Percentiles rank a stretch among this genome's conserved stretches.
phyloP scores from a whole-genome alignment of 1,140 invertebrate genomes.

The Triops cancriformis region DNA sequence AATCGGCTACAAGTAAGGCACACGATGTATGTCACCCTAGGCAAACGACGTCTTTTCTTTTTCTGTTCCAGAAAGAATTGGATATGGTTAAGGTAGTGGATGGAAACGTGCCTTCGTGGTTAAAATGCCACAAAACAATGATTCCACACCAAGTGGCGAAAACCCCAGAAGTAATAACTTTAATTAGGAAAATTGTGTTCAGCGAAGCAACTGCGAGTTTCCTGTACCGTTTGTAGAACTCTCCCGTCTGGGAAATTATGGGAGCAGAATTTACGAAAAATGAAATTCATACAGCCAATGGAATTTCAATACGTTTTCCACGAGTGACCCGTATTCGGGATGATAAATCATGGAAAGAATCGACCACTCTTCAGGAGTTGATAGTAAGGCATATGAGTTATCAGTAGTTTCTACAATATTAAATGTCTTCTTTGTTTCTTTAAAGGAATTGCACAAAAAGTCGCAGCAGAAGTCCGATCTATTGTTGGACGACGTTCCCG shows the following conservation, averaged over 20 bases:
- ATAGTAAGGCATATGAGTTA: conserved; percentile 33
- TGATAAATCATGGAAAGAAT: conserved; percentile 76
- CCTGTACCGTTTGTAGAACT: conserved; percentile 47
- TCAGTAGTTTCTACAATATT: neutral
- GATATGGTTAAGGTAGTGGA: conserved; percentile 67
- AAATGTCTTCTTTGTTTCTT: neutral
- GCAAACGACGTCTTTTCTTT: neutral
- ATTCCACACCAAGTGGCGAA: conserved; percentile 79
- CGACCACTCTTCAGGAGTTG: conserved; percentile 68
- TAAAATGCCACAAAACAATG: conserved; percentile 70
- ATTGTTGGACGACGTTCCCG: neutral
- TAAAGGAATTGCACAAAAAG: neutral
- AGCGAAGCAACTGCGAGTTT: conserved; percentile 23
- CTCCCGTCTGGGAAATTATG: conserved; percentile 89
- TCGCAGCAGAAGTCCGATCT: neutral
- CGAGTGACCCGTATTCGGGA: conserved; percentile 69
- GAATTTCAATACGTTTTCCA: conserved; percentile 88
- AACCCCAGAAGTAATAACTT: conserved; percentile 56
- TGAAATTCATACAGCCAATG: conserved; percentile 77
- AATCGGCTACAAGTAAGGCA: neutral
- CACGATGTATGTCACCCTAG: neutral
- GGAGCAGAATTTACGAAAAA: conserved; percentile 84
- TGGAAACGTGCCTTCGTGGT: conserved; percentile 69
- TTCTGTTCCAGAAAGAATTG: conserved; percentile 46
- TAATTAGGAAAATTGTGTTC: conserved; percentile 20